Evolutionary conservation across 2,797 vertebrate genomes (phyloP).

Genomic region (Neostethus bicornis): DNA sequence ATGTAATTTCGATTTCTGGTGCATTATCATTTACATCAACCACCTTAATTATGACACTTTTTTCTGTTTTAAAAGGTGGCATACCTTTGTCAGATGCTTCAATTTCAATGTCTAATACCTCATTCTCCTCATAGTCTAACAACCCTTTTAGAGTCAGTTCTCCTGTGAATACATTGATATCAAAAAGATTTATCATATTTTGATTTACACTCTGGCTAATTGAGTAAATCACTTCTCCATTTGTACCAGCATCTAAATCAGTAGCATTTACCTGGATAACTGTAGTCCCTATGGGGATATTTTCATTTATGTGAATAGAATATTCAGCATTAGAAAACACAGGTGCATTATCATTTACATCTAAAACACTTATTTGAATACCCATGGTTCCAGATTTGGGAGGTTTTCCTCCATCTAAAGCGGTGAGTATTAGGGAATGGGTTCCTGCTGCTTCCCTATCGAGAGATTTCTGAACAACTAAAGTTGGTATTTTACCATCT

Average conservation of each 20-base stretch:
- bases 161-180: constrained; percentile 67
- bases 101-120: constrained; percentile 77
- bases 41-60: constrained; percentile 74
- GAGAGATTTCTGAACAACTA: constrained; percentile 62
- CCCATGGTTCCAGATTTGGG: constrained; percentile 32
- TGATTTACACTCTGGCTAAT: constrained; percentile 51
- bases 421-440: constrained; percentile 48
- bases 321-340: constrained; percentile 47
- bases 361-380: constrained; percentile 53
- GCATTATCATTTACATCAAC: constrained; percentile 83
- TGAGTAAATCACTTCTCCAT: constrained; percentile 55
- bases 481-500: constrained; percentile 66
- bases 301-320: constrained; percentile 55
- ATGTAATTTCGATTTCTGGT: constrained; percentile 81
- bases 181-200: constrained; percentile 55
- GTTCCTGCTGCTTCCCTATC: constrained; percentile 51
- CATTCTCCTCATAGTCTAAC: constrained; percentile 77
- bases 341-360: constrained; percentile 71
- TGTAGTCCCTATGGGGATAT: constrained; percentile 54
- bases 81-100: constrained; percentile 77
- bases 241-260: constrained; percentile 62
- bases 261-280: constrained; percentile 77
- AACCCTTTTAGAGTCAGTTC: constrained; percentile 69
- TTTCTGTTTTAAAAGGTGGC: constrained; percentile 70
- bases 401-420: constrained; percentile 66